phyloP scores from a whole-genome alignment of 2,888 invertebrate species.

The Theodoxus fluviatilis region DNA sequence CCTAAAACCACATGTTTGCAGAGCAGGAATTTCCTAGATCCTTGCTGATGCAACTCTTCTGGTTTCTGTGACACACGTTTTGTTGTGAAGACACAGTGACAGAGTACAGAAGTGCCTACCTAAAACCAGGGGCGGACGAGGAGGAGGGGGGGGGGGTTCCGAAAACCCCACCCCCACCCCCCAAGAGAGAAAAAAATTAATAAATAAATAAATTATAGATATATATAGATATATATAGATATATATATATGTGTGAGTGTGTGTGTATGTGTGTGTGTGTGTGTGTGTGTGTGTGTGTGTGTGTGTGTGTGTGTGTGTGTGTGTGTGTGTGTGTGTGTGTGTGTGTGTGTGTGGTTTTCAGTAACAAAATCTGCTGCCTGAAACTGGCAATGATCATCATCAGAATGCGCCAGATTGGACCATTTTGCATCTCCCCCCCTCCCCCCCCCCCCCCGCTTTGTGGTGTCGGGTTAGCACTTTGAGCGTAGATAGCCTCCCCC shows the following conservation, averaged over 20 bases:
- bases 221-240: not conserved
- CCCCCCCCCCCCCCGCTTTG: no score
- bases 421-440: no score
- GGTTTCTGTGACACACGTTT: no score
- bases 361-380: no score
- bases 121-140: not conserved
- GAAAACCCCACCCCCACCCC: not conserved
- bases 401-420: no score
- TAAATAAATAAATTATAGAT: not conserved
- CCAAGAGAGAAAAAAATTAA: not conserved
- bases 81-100: not conserved
- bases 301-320: slow-evolving; percentile 7
- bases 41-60: no score
- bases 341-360: not conserved
- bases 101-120: not conserved
- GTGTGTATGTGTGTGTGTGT: slow-evolving; percentile 4
- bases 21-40: no score
- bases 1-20: no score
- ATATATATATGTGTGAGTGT: not conserved
- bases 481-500: no score
- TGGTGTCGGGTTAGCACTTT: no score
- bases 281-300: slow-evolving; percentile 8
- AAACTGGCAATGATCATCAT: no score
- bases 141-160: not conserved
- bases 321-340: slow-evolving; percentile 18